Percentiles rank a stretch among this genome's conserved stretches.
These are phyloP conservation scores for Eurosta solidaginis DNA, from an alignment of 1,140 invertebrate species.

Conservation along the genomic window DNA sequence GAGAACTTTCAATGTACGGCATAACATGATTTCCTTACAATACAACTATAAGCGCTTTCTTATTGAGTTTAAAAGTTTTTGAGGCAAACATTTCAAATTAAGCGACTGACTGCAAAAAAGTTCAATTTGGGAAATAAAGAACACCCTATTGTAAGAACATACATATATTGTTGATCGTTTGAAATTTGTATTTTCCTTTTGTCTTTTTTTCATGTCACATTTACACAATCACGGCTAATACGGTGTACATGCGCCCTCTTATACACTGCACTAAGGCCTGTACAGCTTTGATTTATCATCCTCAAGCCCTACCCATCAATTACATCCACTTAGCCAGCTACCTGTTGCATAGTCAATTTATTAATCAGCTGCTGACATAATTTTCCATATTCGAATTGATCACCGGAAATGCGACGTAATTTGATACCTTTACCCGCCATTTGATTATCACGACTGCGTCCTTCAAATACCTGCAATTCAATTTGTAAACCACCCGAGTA, in stretches of 20 bases:
- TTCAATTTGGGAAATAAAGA: no score
- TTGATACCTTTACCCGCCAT: slow-evolving; percentile 75
- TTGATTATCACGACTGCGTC: slow-evolving; percentile 70
- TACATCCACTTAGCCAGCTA: slow-evolving; percentile 42
- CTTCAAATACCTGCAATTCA: slow-evolving; percentile 81
- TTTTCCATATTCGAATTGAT: slow-evolving; percentile 87
- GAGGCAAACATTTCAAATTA: no score
- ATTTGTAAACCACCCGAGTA: slow-evolving; percentile 87
- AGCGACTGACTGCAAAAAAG: no score
- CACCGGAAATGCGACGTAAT: slow-evolving; percentile 87
- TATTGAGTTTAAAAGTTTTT: no score
- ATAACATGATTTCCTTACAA: no score
- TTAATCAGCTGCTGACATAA: slow-evolving; percentile 89
- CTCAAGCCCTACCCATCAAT: background rate
- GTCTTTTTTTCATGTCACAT: background rate
- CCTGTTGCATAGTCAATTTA: slow-evolving; percentile 75
- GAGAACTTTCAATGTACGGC: no score
- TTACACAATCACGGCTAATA: background rate
- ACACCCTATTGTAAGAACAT: no score
- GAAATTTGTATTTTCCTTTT: background rate
- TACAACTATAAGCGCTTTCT: no score
- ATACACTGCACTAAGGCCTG: no score
- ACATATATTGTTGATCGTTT: background rate
- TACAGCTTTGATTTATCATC: no score
- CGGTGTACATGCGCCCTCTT: background rate